Conservation (phyloP, 92 coral and sea anemone species). For the Palythoa heliodiscus region DNA sequence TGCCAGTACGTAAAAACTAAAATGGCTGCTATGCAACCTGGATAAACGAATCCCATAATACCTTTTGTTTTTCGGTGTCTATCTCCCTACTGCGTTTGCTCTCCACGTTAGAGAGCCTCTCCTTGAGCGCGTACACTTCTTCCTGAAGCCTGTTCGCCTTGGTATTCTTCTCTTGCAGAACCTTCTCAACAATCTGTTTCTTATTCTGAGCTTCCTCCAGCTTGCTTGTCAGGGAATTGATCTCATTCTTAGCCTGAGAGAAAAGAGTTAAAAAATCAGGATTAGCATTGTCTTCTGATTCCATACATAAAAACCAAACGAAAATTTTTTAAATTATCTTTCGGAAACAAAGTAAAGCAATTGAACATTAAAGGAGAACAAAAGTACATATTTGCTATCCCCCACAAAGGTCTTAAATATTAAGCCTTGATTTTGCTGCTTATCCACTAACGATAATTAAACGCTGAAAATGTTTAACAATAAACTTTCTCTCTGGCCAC, state of each 20-base stretch:
- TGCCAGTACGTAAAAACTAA: no score
- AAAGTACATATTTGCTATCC: no score
- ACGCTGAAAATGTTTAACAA: no score
- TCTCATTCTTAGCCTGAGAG: slow-evolving; percentile 79
- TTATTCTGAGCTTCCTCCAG: slow-evolving; percentile 78
- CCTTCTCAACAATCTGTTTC: slow-evolving; percentile 78
- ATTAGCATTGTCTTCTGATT: neutral
- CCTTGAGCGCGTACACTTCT: slow-evolving; percentile 77
- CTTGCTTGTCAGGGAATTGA: slow-evolving; percentile 75
- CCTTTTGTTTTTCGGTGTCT: slow-evolving; percentile 90
- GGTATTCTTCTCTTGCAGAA: slow-evolving; percentile 81
- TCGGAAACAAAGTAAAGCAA: no score
- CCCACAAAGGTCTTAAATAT: no score
- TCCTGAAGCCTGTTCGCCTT: slow-evolving; percentile 80
- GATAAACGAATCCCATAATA: slow-evolving; percentile 17
- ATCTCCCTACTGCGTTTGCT: slow-evolving; percentile 74
- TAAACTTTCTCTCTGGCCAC: no score
- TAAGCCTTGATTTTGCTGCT: no score
- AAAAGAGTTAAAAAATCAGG: neutral
- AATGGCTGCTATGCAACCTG: no score
- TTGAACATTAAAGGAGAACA: no score
- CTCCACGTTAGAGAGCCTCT: slow-evolving; percentile 77
- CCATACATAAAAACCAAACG: neutral
- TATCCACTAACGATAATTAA: no score
- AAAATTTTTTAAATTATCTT: no score